phyloP scores from a whole-genome alignment of 2,797 vertebrate species.

The Ctenopoma multispine region DNA sequence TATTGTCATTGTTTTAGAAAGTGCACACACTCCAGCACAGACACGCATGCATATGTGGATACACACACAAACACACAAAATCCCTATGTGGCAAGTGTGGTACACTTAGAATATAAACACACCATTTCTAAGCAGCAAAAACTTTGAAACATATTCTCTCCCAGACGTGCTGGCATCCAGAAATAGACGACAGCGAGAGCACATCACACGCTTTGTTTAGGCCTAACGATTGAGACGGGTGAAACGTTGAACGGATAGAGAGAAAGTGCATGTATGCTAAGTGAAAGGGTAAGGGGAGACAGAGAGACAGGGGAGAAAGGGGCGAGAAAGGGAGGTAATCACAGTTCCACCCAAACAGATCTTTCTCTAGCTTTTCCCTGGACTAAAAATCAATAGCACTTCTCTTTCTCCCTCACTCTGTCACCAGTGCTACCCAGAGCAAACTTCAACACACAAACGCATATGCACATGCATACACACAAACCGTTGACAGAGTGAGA shows the following conservation, averaged over 20 bases:
- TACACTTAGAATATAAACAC: slow-evolving; percentile 63
- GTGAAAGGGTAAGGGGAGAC: slow-evolving; percentile 51
- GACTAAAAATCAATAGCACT: slow-evolving; percentile 65
- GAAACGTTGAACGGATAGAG: slow-evolving; percentile 45
- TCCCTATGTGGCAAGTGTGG: slow-evolving; percentile 50
- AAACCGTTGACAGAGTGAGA: slow-evolving; percentile 38
- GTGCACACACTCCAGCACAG: slow-evolving; percentile 18
- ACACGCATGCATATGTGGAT: slow-evolving; percentile 21
- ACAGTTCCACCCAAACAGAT: slow-evolving; percentile 79
- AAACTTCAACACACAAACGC: slow-evolving; percentile 57
- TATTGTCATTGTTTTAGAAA: slow-evolving; percentile 68
- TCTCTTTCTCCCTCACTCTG: slow-evolving; percentile 56
- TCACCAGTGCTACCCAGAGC: slow-evolving; percentile 60
- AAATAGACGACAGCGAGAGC: slow-evolving; percentile 65
- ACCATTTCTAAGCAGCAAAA: slow-evolving; percentile 59
- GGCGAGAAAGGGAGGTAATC: slow-evolving; percentile 69
- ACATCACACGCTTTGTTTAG: slow-evolving; percentile 67
- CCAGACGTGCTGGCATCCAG: slow-evolving; percentile 52
- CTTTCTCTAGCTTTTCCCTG: slow-evolving; percentile 68
- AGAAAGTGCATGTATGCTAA: slow-evolving; percentile 63
- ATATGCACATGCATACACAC: slow-evolving; percentile 20
- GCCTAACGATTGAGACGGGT: slow-evolving; percentile 58
- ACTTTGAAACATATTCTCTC: slow-evolving; percentile 56
- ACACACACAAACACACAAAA: slow-evolving; percentile 36
- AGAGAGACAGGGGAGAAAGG: slow-evolving; percentile 16